A percentile compares a stretch with the other conserved stretches of the same genome.
Evolutionary conservation across 2,113 vertebrate species (phyloP).

Genomic region (Nothoprocta perdicaria): DNA sequence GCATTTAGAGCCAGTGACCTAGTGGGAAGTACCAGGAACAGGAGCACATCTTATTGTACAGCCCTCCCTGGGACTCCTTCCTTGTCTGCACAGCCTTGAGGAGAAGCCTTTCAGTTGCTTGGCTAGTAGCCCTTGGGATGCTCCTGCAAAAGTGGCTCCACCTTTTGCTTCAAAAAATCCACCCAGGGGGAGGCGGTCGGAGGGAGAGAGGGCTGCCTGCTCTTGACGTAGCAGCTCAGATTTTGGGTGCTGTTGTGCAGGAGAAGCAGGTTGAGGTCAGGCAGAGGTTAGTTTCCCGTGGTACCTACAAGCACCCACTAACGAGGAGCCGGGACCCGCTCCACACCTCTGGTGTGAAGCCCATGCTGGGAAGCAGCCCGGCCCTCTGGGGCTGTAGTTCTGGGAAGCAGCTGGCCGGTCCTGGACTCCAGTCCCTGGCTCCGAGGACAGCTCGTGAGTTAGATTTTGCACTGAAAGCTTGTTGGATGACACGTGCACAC

Average conservation of each 20-base stretch:
- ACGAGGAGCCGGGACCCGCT: neutral
- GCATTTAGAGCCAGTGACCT: neutral
- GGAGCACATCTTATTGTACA: accelerated
- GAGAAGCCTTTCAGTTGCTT: neutral
- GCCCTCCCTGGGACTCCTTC: neutral
- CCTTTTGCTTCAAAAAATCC: neutral
- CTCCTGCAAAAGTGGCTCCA: neutral
- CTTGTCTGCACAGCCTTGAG: neutral
- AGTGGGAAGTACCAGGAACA: neutral
- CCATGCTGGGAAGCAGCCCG: neutral
- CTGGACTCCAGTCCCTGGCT: neutral
- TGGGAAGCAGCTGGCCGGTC: neutral
- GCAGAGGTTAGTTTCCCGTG: neutral
- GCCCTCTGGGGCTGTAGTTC: neutral
- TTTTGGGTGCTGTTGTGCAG: neutral
- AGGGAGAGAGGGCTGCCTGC: neutral
- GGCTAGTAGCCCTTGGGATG: neutral
- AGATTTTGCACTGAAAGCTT: neutral
- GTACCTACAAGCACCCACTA: neutral
- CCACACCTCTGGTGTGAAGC: neutral
- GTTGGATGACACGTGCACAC: neutral
- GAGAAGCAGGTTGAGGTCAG: neutral
- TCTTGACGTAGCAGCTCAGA: neutral
- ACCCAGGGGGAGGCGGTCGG: neutral
- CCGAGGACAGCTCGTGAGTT: neutral